Base-by-base conservation (phyloP, 2,113 vertebrate genomes). In the Scomber japonicus region DNA sequence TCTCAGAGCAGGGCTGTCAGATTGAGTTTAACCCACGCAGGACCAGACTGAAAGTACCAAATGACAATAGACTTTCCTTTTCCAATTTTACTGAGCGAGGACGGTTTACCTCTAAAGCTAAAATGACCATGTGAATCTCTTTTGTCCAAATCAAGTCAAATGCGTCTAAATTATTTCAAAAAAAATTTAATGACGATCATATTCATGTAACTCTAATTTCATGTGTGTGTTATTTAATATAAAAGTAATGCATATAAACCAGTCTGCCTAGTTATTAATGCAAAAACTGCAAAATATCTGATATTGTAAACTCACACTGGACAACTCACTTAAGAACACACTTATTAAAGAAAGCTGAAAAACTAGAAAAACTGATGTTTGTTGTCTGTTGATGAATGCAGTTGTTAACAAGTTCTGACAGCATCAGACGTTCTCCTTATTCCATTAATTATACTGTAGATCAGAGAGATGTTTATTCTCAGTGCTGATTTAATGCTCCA, bases 1-100 rank as follows among this genome's bases (percentile, higher is more conserved):
- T 84, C 71, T 86, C 76, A 54, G 59, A 62, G 70, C 27, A 62
- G 66, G 61, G 69, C 73, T 85, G 75, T 86, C 66, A 30, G 64
- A 80, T 83, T 51, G 21, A 35, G 70, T 86, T 92, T 69, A 80
- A 77, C 31, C 54, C 59, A 19, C 31, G 19, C 62, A 48, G 61
- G 68, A 71, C 50, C 54, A 67, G 70, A 75, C 70, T 46, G 30
- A 51, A 44, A 31, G 17, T 1, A 62, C 50, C 31, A 48, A 24
- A 35, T 61, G 24, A 40, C 16, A 10, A 0, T 14, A 19, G 53
- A 61, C 35, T 74, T 31, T 62, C 35, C 1, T 30, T 46, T 35
- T 53, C 57, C 11, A 17, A 9, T 45, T 80, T 40, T 15, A 56
- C 27, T 45, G 9, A 31, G n/a, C 17, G 4, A 16, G 1, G 35